Base-by-base conservation (phyloP, 2,113 vertebrate genomes). In the Asarcornis scutulata region DNA sequence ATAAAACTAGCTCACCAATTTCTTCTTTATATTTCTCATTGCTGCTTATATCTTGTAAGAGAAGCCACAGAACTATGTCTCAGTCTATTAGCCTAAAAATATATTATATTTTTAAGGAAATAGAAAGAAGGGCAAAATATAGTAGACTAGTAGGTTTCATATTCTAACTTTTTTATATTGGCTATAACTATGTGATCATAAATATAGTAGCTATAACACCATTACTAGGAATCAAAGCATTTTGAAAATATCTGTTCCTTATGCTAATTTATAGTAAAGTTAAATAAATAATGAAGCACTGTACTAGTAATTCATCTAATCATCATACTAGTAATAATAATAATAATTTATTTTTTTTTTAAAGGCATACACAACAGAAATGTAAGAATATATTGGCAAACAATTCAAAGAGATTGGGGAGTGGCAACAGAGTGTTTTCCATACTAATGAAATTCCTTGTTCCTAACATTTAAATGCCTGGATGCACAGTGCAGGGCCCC, bases 51-150 rank as follows among this genome's bases (percentile, higher is more conserved):
- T 91, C 81, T 79, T 95, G 83, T 73, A 88, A 94, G 79, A 88
- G 92, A 82, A 86, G 83, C 73, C 76, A 92, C 85, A 92, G 86
- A 92, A 84, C 83, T 88, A 48, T 64, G 71, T 60, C 77, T 93
- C 81, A 94, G 73, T 86, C 84, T 73, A 75, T 94, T 53, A 97
- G 85, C n/a, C n/a, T n/a, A n/a, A n/a, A n/a, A n/a, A 67, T 52
- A 84, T 13, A 36, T 96, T 93, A 32, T 34, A 44, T 96, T 95
- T 96, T 86, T 75, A 96, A 97, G 85, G 88, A 97, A 94, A 89
- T 92, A 80, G 67, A 96, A 96, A 93, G 29, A 34, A 62, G 94
- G 93, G 96, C 76, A 89, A 94, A 98, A 97, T 56, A 58, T 73
- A 92, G 88, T 64, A 92, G 87, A 26, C 55, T 83, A 92, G 90